Percentiles rank a stretch among this genome's conserved stretches.
These are phyloP conservation scores for Amiota mariae DNA, from an alignment of 2,888 invertebrate species.

Conservation along the genomic window DNA sequence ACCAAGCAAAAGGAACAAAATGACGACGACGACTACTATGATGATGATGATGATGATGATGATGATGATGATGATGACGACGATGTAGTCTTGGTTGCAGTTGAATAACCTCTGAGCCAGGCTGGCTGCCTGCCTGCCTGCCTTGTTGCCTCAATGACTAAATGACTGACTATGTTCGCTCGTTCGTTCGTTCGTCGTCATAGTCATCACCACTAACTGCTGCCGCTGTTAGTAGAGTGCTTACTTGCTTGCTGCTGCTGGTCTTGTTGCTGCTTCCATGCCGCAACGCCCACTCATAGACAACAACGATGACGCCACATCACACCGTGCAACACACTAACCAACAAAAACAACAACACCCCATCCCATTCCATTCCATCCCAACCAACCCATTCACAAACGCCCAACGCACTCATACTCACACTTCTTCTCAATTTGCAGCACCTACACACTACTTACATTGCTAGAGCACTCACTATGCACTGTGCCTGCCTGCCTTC, in stretches of 20 bases:
- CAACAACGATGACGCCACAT: no score
- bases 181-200: neutral
- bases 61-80: neutral
- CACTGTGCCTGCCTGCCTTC: no score
- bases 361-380: no score
- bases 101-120: constrained; percentile 57
- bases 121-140: no score
- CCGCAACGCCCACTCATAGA: neutral
- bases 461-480: no score
- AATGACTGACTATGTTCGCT: constrained; percentile 18
- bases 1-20: neutral
- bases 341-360: no score
- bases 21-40: neutral
- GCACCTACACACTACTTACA: no score
- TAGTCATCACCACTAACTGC: constrained; percentile 39
- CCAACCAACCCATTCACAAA: no score
- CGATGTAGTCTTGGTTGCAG: constrained; percentile 46
- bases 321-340: no score
- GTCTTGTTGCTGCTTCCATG: constrained; percentile 1
- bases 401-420: no score
- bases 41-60: neutral
- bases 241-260: constrained; percentile 18
- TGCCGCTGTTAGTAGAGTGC: no score
- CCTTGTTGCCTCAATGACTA: neutral
- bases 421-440: no score